Evolutionary conservation across 64 coral and sea anemone genomes (phyloP), one percentile per base, ranked within the genome.

Genomic region (Pachyseris speciosa): DNA sequence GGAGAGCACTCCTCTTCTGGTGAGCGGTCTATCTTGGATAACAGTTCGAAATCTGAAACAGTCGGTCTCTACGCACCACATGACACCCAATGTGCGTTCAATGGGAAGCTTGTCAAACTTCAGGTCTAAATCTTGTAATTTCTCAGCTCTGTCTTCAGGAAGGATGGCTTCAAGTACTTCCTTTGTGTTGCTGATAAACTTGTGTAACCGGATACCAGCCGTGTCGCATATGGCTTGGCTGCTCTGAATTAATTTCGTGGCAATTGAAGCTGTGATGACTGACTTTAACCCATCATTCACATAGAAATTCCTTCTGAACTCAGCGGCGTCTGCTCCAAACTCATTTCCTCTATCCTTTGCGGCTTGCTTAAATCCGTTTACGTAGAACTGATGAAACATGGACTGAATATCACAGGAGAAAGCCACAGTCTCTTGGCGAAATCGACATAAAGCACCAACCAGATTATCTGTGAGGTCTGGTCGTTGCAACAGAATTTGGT

Each of bases 361-460:
- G 1, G 69, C 9, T n/a, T 17, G 20, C 19, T 73, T 73, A 24
- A 73, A 20, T 36, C 33, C 47, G 31, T 49, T 86, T 57, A 86
- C 84, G 6, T 72, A 71, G 41, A 86, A 50, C 20, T 86, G 84
- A n/a, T 72, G 67, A 86, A 72, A 86, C 63, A 85, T 85, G 5
- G 19, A 41, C 29, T 85, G 24, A 15, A 85, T 32, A 43, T 69
- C 63, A 47, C 64, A 69, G 25, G 68, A 68, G 16, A 85, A 27
- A 4, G 83, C 40, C 1, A 69, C 20, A 1, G 16, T 17, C 26
- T 72, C 66, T 13, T 86, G 65, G 24, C 51, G 22, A 17, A 87
- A 87, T 44, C 85, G 19, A 31, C 69, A 87, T 15, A 87, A 38
- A 19, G 74, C 50, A 8, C 85, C 85, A 3, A 58, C 73, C 27